Evolutionary conservation across 2,113 vertebrate genomes (phyloP).

Genomic region (Gymnocephalus cernua): DNA sequence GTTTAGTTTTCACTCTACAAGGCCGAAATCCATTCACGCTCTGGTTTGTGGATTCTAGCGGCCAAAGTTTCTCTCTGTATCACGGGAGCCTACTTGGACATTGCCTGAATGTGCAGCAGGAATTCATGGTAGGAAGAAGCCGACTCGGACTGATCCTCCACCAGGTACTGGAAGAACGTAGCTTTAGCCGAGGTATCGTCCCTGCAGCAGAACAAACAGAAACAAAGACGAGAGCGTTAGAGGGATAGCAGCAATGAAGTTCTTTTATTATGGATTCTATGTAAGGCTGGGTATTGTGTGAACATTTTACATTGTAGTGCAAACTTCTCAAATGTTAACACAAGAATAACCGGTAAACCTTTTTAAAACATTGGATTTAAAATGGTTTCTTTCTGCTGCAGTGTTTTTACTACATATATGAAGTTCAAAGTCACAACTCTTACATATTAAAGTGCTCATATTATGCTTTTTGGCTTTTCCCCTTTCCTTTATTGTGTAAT

Average conservation of each 20-base stretch:
- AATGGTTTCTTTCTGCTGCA: too few relatives aligned
- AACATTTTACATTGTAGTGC: too few relatives aligned
- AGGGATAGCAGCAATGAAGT: neutral
- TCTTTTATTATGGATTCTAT: too few relatives aligned
- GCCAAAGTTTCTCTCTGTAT: neutral
- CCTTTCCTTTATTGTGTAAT: too few relatives aligned
- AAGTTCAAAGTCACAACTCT: neutral
- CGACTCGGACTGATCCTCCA: conserved; percentile 94
- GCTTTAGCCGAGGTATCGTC: conserved; percentile 90
- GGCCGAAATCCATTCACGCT: neutral
- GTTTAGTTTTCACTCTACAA: conserved; percentile 42
- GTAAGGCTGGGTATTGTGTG: too few relatives aligned
- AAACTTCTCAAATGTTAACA: too few relatives aligned
- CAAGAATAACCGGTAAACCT: too few relatives aligned
- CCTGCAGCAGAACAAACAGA: conserved; percentile 79
- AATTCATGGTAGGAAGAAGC: conserved; percentile 95
- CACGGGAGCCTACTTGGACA: conserved; percentile 86
- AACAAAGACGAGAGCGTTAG: neutral
- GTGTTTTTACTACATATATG: neutral
- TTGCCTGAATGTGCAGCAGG: conserved; percentile 94
- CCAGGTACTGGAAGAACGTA: conserved; percentile 92
- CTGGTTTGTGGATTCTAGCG: neutral
- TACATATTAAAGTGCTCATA: too few relatives aligned
- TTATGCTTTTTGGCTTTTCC: too few relatives aligned
- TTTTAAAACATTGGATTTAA: too few relatives aligned